Percentiles rank a stretch among this genome's conserved stretches.
phyloP scores from a whole-genome alignment of 2,888 invertebrate genomes.

The Sinodicranocentrus sp. region DNA sequence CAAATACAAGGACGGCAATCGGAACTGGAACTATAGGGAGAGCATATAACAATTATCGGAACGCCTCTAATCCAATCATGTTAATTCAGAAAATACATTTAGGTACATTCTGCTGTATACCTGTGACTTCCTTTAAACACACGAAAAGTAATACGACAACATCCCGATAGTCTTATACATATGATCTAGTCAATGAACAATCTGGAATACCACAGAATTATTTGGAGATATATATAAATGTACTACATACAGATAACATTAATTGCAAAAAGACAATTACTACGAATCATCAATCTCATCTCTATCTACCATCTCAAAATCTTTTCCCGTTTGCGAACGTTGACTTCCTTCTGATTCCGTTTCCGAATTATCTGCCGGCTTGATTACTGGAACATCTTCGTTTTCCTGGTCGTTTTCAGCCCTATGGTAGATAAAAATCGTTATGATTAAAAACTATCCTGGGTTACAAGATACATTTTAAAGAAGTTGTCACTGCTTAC shows the following conservation, averaged over 20 bases:
- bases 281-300: conserved; percentile 78
- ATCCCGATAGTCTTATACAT: not conserved
- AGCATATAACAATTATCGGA: too few species aligned
- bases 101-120: too few species aligned
- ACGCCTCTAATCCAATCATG: too few species aligned
- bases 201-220: conserved; percentile 57
- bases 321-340: conserved; percentile 89
- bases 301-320: conserved; percentile 91
- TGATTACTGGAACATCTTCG: conserved; percentile 47
- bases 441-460: too few species aligned
- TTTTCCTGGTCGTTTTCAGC: conserved; percentile 26
- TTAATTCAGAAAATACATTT: too few species aligned
- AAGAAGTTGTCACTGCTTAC: conserved; percentile 20
- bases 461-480: too few species aligned
- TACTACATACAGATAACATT: conserved; percentile 18
- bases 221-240: conserved; percentile 31
- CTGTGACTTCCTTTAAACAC: too few species aligned
- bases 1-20: not conserved
- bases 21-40: not conserved
- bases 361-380: conserved; percentile 84
- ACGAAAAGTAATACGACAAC: too few species aligned
- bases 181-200: conserved; percentile 50
- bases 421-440: not conserved
- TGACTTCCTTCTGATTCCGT: conserved; percentile 89
- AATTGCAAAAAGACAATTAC: conserved; percentile 44